Evolutionary conservation across 2,113 vertebrate species (phyloP).

Genomic region (Neogobius melanostomus): DNA sequence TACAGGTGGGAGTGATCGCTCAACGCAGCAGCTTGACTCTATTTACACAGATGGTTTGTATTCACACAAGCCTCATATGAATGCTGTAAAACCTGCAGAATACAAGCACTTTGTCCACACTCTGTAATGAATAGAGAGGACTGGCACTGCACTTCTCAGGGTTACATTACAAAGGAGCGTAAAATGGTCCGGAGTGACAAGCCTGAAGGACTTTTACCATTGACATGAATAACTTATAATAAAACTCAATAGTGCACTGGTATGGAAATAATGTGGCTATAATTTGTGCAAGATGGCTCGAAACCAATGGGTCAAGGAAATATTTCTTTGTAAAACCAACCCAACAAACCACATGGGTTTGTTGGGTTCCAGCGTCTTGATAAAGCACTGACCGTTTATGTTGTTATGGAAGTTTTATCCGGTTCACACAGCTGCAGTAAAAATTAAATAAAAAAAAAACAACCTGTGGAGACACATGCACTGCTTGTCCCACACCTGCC

Average conservation of each 20-base stretch:
- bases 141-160: slow-evolving; percentile 45
- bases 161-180: slow-evolving; percentile 45
- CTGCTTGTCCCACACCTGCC: slow-evolving; percentile 14
- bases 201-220: slow-evolving; percentile 34
- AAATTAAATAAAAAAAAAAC: slow-evolving; percentile 49
- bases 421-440: slow-evolving; percentile 63
- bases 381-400: slow-evolving; percentile 53
- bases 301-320: slow-evolving; percentile 30
- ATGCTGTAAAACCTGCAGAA: slow-evolving; percentile 43
- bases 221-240: slow-evolving; percentile 34
- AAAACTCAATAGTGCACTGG: slow-evolving; percentile 1
- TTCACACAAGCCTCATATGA: slow-evolving; percentile 52
- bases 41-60: slow-evolving; percentile 75
- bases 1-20: slow-evolving; percentile 65
- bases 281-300: slow-evolving; percentile 27
- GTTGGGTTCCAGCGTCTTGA: slow-evolving; percentile 38
- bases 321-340: not conserved
- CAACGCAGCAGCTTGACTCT: slow-evolving; percentile 45
- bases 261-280: not conserved
- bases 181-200: slow-evolving; percentile 47
- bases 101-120: slow-evolving; percentile 37
- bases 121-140: slow-evolving; percentile 46
- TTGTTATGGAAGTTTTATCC: slow-evolving; percentile 34
- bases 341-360: not conserved
- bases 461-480: slow-evolving; percentile 33